Evolutionary conservation across 2,797 vertebrate genomes (phyloP).

Genomic region (Hippopotamyrus pictus): DNA sequence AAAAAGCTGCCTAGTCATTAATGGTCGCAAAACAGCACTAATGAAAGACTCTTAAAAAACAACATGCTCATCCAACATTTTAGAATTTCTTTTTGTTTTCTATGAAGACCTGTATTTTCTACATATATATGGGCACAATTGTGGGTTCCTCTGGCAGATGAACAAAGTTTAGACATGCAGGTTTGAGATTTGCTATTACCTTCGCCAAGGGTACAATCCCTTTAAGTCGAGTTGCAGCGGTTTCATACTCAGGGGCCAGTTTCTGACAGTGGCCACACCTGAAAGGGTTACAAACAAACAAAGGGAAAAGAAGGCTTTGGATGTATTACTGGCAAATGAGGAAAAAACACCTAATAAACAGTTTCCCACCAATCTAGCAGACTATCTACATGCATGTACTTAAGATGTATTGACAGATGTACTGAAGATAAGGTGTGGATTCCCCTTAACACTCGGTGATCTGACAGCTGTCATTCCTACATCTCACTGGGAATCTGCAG

Average conservation of each 20-base stretch:
- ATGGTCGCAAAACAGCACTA: not conserved
- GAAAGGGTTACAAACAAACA: not conserved
- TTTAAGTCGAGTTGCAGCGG: conserved; percentile 58
- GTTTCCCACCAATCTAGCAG: not conserved
- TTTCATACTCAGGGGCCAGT: conserved; percentile 64
- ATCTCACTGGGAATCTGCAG: not conserved
- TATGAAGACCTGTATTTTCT: not conserved
- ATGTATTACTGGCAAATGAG: not conserved
- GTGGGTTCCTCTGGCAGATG: not conserved
- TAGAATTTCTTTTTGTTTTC: not conserved
- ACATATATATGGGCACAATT: not conserved
- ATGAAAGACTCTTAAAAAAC: not conserved
- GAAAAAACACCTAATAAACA: not conserved
- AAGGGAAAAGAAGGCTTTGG: not conserved
- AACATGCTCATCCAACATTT: not conserved
- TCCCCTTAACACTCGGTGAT: not conserved
- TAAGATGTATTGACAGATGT: not conserved
- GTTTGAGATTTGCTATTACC: conserved; percentile 39
- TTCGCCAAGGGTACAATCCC: conserved; percentile 61
- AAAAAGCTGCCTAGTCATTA: not conserved
- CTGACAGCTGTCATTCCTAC: not conserved
- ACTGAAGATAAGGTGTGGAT: not conserved
- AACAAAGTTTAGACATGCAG: not conserved
- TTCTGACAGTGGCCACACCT: conserved; percentile 74
- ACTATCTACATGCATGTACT: not conserved